Evolutionary conservation across 2,888 invertebrate genomes (phyloP), one percentile per base, ranked within the genome.

Genomic region (Pristionchus japonicus): DNA sequence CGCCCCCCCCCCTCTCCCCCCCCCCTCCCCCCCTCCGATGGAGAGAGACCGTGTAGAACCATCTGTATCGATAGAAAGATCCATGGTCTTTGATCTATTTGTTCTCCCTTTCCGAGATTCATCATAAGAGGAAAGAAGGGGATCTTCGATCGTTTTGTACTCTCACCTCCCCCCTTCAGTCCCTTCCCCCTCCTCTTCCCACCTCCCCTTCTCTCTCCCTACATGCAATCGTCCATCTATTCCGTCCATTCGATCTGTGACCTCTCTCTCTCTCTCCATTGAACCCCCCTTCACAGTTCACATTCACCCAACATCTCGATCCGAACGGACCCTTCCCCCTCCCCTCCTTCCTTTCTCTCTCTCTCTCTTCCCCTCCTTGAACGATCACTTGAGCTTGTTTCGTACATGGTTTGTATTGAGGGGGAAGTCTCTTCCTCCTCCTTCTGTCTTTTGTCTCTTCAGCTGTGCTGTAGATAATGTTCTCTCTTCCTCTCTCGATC

Each of bases 331-430:
- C n/a, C 27, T n/a, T 74, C 43, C 49, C 87, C 23, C 57, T 40
- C 74, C 70, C 88, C 49, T 57, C 80, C 83, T 4, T 40, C 67
- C 57, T 49, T 31, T 47, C 70, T 80, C 80, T 17, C 23, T 47
- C 83, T 61, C n/a, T 4, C 70, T 47, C 61, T 34, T 74, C 67
- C 52, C 83, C 70, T 15, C 37, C 13, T 37, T 61, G 17, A 47
- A 6, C 61, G 61, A 23, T 61, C 61, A 23, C n/a, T 61, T 61
- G 23, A 23, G n/a, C n/a, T 61, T n/a, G 61, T 61, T 61, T 17
- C n/a, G 20, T 47, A 11, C 47, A 47, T 61, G 61, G n/a, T 61
- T n/a, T 23, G 17, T 13, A 9, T 9, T 9, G 17, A 6, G 23
- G n/a, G 6, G 17, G 61, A 61, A 61, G 17, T 43, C 80, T 80